Base-by-base conservation (phyloP, 1,140 invertebrate species). In the Brevipalpus yothersi region DNA sequence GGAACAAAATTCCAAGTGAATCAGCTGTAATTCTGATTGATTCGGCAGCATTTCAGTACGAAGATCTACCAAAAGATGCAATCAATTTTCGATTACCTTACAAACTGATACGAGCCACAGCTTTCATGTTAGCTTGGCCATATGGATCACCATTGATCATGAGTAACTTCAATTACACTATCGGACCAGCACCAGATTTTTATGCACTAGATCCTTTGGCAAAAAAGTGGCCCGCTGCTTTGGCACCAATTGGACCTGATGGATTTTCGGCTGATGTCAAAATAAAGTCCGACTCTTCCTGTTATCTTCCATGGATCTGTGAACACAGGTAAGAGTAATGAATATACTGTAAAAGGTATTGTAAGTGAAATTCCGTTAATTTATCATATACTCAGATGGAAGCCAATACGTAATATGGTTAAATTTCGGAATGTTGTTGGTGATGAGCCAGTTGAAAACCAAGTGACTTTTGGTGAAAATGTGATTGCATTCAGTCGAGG, bases 361-460 rank as follows among this genome's bases (percentile, higher is more conserved):
- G 15, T 5, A 11, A 49, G 15, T 51, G 21, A 51, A 2, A 19
- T n/a, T n/a, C n/a, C 8, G n/a, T 45, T 71, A 92, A 85, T 85
- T 71, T 90, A 0, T 92, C n/a, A 88, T 67, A 86, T 92, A 70
- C 87, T 92, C 69, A 77, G 84, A 21, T 90, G 85, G 86, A 71
- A 78, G 5, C 78, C 82, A 66, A 86, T 89, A 64, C 80, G 72
- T 68, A 80, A 82, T 62, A 89, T 89, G 85, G 81, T 84, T 1
- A 68, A 67, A 4, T 86, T 87, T 69, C 74, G 80, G 42, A 84
- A 82, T 66, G 71, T 73, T 1, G 82, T 77, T 7, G 69, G 70
- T 47, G 74, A 69, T 68, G 56, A 63, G 31, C 43, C 43, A 9
- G 64, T 69, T 7, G 47, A 40, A 1, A 63, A 68, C 60, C 86